Evolutionary conservation across 2,797 vertebrate species (phyloP).

Genomic region (Monodelphis domestica): DNA sequence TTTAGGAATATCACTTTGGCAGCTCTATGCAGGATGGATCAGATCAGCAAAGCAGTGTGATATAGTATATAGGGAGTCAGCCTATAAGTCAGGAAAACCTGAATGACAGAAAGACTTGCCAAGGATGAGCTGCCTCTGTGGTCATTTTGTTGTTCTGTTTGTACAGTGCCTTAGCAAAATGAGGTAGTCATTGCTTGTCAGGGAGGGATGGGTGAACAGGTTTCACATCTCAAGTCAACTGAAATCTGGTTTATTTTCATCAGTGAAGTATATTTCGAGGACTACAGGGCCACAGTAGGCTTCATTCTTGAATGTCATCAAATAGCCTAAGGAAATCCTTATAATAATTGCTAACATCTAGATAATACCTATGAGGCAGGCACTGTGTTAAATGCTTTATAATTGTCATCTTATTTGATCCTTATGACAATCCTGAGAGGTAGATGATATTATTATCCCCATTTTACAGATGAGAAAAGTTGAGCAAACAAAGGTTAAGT

Average conservation of each 20-base stretch:
- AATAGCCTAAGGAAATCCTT: constrained; percentile 54
- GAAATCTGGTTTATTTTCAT: constrained; percentile 37
- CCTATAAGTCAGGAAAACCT: too few species aligned
- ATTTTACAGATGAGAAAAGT: constrained; percentile 19
- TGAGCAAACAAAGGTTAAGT: neutral
- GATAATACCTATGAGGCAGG: constrained; percentile 20
- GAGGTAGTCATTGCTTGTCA: constrained; percentile 16
- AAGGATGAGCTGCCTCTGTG: neutral
- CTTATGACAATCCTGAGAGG: neutral
- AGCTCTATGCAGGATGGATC: too few species aligned
- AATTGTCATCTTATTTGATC: constrained; percentile 7
- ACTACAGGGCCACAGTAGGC: constrained; percentile 25
- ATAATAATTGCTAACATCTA: constrained; percentile 18
- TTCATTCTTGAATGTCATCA: constrained; percentile 55
- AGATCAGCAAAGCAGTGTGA: too few species aligned
- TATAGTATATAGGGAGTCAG: too few species aligned
- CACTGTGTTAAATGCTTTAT: neutral
- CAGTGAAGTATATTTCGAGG: constrained; percentile 37
- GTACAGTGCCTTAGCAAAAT: constrained; percentile 39
- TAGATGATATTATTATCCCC: constrained; percentile 6
- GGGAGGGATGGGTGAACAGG: neutral
- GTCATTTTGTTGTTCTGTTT: constrained; percentile 18
- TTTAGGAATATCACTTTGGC: too few species aligned
- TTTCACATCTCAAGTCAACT: neutral
- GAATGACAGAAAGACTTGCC: constrained; percentile 23